A percentile compares a stretch with the other conserved stretches of the same genome.
These are phyloP conservation scores for Xiphorhynchus erythropygius DNA, from an alignment of 2,797 vertebrate genomes.

Conservation along the genomic window DNA sequence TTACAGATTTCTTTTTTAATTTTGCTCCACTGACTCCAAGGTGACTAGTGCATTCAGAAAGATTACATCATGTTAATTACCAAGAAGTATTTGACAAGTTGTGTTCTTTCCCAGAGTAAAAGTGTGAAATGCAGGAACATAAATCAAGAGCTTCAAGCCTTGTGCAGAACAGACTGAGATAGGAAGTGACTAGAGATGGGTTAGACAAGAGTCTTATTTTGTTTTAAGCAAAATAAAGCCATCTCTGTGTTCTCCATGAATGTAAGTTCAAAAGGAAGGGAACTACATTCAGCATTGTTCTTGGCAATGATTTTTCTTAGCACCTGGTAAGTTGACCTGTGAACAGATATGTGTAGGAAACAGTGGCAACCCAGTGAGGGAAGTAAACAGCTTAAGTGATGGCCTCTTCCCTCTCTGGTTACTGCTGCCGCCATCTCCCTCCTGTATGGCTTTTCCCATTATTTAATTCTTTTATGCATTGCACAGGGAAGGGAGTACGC, in stretches of 20 bases:
- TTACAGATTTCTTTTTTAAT: neutral
- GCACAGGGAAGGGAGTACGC: neutral
- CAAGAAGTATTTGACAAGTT: neutral
- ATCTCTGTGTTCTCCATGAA: neutral
- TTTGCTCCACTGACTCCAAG: neutral
- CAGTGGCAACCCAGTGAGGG: rapidly evolving
- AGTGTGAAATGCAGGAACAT: neutral
- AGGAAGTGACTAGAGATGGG: neutral
- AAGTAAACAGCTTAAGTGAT: neutral
- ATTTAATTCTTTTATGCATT: neutral
- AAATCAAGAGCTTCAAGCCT: neutral
- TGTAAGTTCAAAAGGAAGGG: neutral
- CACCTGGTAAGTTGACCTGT: neutral
- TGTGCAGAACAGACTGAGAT: neutral
- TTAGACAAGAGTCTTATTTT: neutral
- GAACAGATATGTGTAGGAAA: neutral
- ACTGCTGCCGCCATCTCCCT: neutral
- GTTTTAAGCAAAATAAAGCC: neutral
- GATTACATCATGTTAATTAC: neutral
- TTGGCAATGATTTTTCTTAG: neutral
- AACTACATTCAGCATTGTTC: neutral
- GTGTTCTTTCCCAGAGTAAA: neutral
- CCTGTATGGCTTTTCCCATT: neutral
- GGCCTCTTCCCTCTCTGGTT: neutral
- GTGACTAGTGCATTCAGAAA: neutral